These are phyloP conservation scores for Tribolium freemani DNA, from an alignment of 2,888 invertebrate species.

Conservation along the genomic window DNA sequence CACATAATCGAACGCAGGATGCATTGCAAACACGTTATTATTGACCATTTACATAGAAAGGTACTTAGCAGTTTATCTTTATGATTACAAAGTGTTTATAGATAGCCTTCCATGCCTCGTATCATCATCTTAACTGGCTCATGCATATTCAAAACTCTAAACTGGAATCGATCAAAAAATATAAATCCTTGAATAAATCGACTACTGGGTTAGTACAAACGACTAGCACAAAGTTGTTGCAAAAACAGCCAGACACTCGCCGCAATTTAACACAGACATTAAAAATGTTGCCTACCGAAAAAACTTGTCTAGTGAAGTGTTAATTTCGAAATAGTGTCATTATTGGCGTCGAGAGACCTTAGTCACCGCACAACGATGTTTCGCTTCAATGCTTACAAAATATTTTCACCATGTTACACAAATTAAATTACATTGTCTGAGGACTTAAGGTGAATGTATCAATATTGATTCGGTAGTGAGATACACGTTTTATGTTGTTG, in stretches of 20 bases:
- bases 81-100: conserved; percentile 38
- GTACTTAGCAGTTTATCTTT: conserved; percentile 45
- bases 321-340: conserved; percentile 19
- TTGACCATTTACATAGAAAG: conserved; percentile 45
- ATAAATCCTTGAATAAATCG: background rate
- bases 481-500: conserved; percentile 2
- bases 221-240: background rate
- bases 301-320: conserved; percentile 20
- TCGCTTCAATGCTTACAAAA: conserved; percentile 26
- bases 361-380: background rate
- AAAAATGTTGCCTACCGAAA: background rate
- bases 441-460: conserved; percentile 25
- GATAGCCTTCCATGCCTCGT: conserved; percentile 29
- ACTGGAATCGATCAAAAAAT: conserved; percentile 13
- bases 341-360: conserved; percentile 20
- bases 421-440: conserved; percentile 35
- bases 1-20: conserved; percentile 40
- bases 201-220: background rate
- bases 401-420: conserved; percentile 31
- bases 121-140: conserved; percentile 22
- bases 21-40: conserved; percentile 40
- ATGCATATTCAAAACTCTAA: conserved; percentile 35
- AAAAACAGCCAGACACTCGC: conserved; percentile 3
- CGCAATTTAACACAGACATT: conserved; percentile 8
- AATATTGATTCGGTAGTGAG: conserved; percentile 25